Percentiles rank a stretch among this genome's conserved stretches.
Evolutionary conservation across 1,140 invertebrate genomes (phyloP).

Genomic region (Trinorchestia longiramus): DNA sequence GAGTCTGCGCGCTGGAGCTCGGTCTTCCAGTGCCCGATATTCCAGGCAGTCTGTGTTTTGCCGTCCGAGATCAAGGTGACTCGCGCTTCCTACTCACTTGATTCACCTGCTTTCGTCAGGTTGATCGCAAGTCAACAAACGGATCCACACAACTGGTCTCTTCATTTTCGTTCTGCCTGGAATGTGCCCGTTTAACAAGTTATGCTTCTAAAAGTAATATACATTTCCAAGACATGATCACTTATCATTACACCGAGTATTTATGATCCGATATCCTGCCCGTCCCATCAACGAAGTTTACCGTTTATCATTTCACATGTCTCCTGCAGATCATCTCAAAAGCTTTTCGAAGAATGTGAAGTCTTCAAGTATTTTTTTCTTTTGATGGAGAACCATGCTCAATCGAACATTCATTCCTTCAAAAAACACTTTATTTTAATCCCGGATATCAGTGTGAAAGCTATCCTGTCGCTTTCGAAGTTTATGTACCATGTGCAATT

Average conservation of each 20-base stretch:
- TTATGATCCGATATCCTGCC: background rate
- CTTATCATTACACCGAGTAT: background rate
- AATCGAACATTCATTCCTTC: background rate
- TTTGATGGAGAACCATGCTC: background rate
- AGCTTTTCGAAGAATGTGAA: background rate
- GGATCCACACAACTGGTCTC: background rate
- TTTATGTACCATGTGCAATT: background rate
- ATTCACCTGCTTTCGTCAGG: background rate
- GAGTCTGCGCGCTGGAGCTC: conserved; percentile 23
- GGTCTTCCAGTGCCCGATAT: background rate
- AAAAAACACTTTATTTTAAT: background rate
- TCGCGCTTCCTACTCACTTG: background rate
- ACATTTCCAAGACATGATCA: background rate
- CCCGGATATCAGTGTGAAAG: background rate
- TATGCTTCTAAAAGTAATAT: background rate
- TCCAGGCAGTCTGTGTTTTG: background rate
- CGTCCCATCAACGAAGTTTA: background rate
- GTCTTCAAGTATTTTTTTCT: background rate
- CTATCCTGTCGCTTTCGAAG: background rate
- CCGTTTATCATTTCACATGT: background rate
- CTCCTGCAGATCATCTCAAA: background rate
- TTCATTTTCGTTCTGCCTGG: background rate
- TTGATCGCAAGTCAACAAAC: background rate
- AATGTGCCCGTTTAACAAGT: background rate
- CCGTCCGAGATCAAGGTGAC: background rate